phyloP scores from a whole-genome alignment of 2,888 invertebrate species.

The Oasisia sp. region DNA sequence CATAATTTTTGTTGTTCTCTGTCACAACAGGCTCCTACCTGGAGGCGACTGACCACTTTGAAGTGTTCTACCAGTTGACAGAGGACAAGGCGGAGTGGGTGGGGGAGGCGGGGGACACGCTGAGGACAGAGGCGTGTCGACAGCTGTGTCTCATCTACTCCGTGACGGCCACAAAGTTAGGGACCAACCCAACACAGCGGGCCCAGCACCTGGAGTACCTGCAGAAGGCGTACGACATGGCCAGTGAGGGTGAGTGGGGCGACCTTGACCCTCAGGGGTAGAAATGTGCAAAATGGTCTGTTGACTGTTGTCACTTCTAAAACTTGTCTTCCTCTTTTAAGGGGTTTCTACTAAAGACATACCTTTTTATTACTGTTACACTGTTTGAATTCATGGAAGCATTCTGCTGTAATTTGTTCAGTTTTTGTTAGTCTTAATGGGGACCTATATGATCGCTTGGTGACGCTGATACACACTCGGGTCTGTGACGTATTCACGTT shows the following conservation, averaged over 20 bases:
- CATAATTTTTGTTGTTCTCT: constrained; percentile 6
- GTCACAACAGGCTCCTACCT: constrained; percentile 49
- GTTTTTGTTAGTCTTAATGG: too few relatives aligned
- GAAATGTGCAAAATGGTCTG: too few relatives aligned
- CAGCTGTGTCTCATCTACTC: constrained; percentile 59
- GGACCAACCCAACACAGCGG: constrained; percentile 45
- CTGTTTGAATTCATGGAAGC: too few relatives aligned
- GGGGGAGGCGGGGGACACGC: constrained; percentile 48
- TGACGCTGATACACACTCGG: too few relatives aligned
- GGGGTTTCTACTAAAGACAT: too few relatives aligned
- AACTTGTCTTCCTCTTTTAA: too few relatives aligned
- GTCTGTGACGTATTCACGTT: too few relatives aligned
- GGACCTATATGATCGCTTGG: too few relatives aligned
- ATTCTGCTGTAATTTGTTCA: too few relatives aligned
- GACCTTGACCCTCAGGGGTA: neutral
- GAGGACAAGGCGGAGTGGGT: constrained; percentile 54
- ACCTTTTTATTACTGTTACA: too few relatives aligned
- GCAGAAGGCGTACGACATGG: constrained; percentile 58
- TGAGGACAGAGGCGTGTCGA: constrained; percentile 57
- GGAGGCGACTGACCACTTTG: constrained; percentile 61
- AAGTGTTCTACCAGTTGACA: constrained; percentile 56
- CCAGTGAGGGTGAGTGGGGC: constrained; percentile 58
- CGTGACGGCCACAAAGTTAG: constrained; percentile 47
- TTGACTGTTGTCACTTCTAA: too few relatives aligned
- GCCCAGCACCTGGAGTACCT: constrained; percentile 52